Evolutionary conservation across 2,797 vertebrate genomes (phyloP).

Genomic region (Pangasius sanitwongsei): DNA sequence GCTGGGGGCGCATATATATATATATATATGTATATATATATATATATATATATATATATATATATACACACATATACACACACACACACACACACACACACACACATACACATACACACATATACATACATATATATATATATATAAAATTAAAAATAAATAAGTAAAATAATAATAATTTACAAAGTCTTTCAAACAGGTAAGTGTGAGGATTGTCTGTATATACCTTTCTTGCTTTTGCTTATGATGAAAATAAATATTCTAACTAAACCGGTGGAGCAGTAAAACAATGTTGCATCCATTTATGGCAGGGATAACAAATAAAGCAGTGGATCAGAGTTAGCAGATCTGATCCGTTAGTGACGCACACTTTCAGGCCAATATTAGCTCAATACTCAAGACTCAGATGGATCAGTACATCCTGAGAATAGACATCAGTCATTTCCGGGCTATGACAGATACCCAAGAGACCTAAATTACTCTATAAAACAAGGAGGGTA

Average conservation of each 20-base stretch:
- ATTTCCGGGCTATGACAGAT: background rate
- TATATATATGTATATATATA: no score
- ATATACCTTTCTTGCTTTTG: background rate
- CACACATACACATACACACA: no score
- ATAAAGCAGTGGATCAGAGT: background rate
- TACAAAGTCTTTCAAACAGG: background rate
- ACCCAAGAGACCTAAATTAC: background rate
- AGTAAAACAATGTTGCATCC: background rate
- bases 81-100: no score
- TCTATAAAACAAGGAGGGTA: constrained; percentile 3
- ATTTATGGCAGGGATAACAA: background rate
- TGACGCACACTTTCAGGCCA: background rate
- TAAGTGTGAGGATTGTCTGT: background rate
- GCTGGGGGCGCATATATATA: background rate
- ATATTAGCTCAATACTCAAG: background rate
- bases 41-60: no score
- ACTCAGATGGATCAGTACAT: background rate
- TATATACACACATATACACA: no score
- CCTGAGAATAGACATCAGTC: background rate
- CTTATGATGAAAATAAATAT: background rate
- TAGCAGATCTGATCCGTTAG: background rate
- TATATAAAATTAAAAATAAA: no score
- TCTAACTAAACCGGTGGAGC: no score
- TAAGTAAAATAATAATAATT: background rate
- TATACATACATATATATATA: no score